These are phyloP conservation scores for Dinocampus coccinellae DNA, from an alignment of 2,888 invertebrate species.

Conservation along the genomic window DNA sequence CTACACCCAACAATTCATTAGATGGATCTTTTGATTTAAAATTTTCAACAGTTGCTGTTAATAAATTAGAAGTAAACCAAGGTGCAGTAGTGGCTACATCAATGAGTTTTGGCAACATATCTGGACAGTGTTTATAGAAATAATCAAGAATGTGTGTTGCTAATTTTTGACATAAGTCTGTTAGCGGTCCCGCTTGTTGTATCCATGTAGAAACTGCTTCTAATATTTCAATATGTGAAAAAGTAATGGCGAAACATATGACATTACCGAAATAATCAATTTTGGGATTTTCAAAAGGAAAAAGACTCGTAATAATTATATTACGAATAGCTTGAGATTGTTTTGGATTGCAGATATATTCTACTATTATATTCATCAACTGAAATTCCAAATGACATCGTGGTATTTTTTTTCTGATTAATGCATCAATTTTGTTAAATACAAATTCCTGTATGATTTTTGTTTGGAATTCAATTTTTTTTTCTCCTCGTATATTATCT, in stretches of 20 bases:
- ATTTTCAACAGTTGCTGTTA: constrained; percentile 86
- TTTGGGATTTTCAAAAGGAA: constrained; percentile 79
- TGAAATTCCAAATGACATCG: constrained; percentile 81
- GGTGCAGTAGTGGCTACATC: constrained; percentile 83
- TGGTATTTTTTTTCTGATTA: constrained; percentile 73
- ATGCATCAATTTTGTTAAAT: constrained; percentile 81
- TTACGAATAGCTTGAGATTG: constrained; percentile 82
- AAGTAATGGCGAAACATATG: constrained; percentile 88
- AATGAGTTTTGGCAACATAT: constrained; percentile 78
- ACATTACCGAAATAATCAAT: constrained; percentile 83
- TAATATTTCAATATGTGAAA: constrained; percentile 81
- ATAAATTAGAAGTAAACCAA: constrained; percentile 89
- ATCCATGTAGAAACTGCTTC: constrained; percentile 90
- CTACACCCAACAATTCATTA: constrained; percentile 58
- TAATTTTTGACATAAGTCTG: constrained; percentile 80
- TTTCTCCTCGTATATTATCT: constrained; percentile 70
- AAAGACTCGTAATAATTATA: constrained; percentile 86
- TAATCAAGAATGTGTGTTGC: constrained; percentile 85
- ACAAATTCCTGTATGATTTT: constrained; percentile 88
- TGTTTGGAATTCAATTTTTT: constrained; percentile 79
- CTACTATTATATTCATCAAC: constrained; percentile 82
- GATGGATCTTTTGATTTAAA: constrained; percentile 71
- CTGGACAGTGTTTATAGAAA: constrained; percentile 84
- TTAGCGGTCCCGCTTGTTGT: constrained; percentile 88
- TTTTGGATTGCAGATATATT: constrained; percentile 78